Percentiles rank a stretch among this genome's conserved stretches.
These are phyloP conservation scores for Cyphomyrus plagiostoma DNA, from an alignment of 2,113 vertebrate species.

Conservation along the genomic window DNA sequence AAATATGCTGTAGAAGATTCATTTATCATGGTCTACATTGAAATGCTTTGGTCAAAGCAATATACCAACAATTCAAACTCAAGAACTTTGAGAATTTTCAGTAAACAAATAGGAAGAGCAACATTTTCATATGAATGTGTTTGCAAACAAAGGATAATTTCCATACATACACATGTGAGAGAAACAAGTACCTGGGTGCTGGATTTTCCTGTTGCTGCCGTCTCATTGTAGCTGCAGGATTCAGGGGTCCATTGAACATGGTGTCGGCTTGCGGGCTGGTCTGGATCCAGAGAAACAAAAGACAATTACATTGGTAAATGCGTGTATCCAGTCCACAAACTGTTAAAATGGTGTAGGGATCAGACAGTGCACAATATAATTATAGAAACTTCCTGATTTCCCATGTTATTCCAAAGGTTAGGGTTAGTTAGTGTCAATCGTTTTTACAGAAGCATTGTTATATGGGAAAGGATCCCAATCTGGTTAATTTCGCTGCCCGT, in stretches of 20 bases:
- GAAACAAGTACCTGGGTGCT: slow-evolving; percentile 52
- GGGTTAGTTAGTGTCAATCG: neutral
- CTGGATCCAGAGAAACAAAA: slow-evolving; percentile 35
- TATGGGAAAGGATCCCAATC: neutral
- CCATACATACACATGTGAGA: neutral
- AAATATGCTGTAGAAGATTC: neutral
- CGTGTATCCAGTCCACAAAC: neutral
- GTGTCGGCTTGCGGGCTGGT: slow-evolving; percentile 55
- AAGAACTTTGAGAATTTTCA: neutral
- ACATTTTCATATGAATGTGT: neutral
- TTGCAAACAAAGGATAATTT: neutral
- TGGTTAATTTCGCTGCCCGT: neutral
- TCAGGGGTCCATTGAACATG: slow-evolving; percentile 76
- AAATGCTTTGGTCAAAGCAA: neutral
- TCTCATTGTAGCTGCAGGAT: slow-evolving; percentile 69
- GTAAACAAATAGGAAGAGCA: neutral
- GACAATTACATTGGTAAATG: neutral
- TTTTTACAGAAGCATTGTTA: neutral
- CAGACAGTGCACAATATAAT: neutral
- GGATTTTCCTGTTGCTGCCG: slow-evolving; percentile 44
- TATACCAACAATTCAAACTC: neutral
- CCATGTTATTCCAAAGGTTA: neutral
- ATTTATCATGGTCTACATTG: neutral
- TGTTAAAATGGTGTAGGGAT: neutral
- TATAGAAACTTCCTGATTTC: neutral